These are phyloP conservation scores for Cervus canadensis DNA, from an alignment of 2,113 vertebrate genomes.

Conservation along the genomic window DNA sequence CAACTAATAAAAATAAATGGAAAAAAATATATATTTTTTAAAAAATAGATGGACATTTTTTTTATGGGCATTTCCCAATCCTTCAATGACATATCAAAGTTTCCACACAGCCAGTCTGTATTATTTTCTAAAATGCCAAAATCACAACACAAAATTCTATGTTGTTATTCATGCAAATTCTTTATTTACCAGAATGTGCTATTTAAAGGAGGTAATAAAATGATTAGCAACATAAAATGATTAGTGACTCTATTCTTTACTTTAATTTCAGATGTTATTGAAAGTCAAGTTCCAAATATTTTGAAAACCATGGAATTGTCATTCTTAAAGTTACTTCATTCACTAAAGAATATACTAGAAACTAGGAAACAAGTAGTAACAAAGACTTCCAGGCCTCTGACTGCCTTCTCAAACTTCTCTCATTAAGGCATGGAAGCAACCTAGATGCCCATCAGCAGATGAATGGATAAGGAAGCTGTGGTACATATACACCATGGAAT, in stretches of 20 bases:
- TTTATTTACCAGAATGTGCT: not conserved
- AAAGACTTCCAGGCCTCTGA: not conserved
- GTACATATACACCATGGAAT: too few relatives aligned
- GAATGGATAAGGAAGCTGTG: too few relatives aligned
- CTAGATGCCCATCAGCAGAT: too few relatives aligned
- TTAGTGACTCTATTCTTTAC: not conserved
- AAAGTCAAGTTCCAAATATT: not conserved
- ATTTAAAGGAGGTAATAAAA: not conserved
- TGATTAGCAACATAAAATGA: not conserved
- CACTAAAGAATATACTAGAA: not conserved
- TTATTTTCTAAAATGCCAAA: not conserved
- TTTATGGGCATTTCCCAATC: not conserved
- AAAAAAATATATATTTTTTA: too few relatives aligned
- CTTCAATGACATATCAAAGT: not conserved
- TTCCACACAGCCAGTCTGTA: not conserved
- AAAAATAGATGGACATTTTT: not conserved
- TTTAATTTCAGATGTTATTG: not conserved
- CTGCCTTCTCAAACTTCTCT: not conserved
- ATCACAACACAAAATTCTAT: not conserved
- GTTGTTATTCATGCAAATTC: not conserved
- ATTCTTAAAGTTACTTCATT: not conserved
- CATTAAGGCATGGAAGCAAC: not conserved
- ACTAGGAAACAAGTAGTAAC: not conserved
- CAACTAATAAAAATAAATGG: too few relatives aligned
- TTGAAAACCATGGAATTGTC: not conserved